Evolutionary conservation across 2,888 invertebrate genomes (phyloP), one percentile per base, ranked within the genome.

Genomic region (Proisotoma minuta): DNA sequence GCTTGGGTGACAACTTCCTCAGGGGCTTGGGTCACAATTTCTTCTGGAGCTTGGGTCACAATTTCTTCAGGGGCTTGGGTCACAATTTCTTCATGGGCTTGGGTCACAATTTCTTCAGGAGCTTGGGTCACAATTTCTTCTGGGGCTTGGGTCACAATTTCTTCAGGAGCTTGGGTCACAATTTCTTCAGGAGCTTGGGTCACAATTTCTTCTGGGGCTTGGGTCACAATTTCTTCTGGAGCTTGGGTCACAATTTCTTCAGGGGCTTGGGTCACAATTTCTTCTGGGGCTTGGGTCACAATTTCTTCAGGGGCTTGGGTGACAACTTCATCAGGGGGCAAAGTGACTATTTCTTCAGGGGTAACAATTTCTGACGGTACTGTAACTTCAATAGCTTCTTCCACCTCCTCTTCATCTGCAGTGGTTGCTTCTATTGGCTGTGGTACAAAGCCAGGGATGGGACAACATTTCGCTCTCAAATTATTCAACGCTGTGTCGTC

Each of bases 401-500:
- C 27, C 20, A 4, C 27, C 3, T 24, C 12, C 15, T 5, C 4
- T 22, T 20, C 39, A n/a, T 24, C 39, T 8, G 26, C 28, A 15
- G 23, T 5, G 4, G 22, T 12, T n/a, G 23, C 12, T n/a, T 10
- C 29, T 34, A 40, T 29, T 2, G 20, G 15, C n/a, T 12, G 22
- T 54, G 28, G 43, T 8, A 48, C 26, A 8, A 48, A 28, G 5
- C 18, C 27, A 24, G 57, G 47, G n/a, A 57, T 10, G 26, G 43
- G 27, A 47, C 57, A 58, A 22, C 58, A 58, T 22, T 50, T 24
- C 22, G 34, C 49, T 3, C 29, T 22, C 15, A 54, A 22, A 39
- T 54, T 54, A 29, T 54, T 54, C 23, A 54, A 10, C 2, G 54
- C 28, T 3, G 54, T 54, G 18, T 39, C 34, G 39, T 54, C 54